A percentile compares a stretch with the other conserved stretches of the same genome.
Conservation (phyloP, 1,140 invertebrate species). For the Musca domestica region DNA sequence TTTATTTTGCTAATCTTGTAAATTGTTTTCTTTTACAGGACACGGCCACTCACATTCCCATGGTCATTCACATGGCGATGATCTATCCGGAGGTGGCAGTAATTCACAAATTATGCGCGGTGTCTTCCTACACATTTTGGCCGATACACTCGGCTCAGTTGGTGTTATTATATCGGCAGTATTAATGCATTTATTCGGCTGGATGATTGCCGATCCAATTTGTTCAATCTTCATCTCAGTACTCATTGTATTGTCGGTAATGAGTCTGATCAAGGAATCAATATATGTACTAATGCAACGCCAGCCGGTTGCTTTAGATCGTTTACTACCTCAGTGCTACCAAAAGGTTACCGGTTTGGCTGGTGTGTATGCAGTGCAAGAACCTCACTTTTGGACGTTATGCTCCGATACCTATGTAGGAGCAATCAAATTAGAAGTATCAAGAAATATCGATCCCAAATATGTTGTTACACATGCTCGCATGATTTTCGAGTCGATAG, state of each 20-base stretch:
- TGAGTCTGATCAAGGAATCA: constrained; percentile 80
- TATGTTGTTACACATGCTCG: constrained; percentile 90
- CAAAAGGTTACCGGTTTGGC: constrained; percentile 87
- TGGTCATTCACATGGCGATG: constrained; percentile 58
- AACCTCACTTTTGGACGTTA: constrained; percentile 96
- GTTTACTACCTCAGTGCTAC: constrained; percentile 82
- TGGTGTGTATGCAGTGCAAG: constrained; percentile 88
- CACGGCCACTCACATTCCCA: constrained; percentile 36
- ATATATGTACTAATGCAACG: constrained; percentile 89
- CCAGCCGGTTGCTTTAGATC: constrained; percentile 79
- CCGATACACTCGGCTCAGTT: constrained; percentile 85
- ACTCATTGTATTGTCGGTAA: constrained; percentile 79
- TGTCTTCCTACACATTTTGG: constrained; percentile 88
- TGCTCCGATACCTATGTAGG: constrained; percentile 92
- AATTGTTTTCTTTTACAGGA: constrained; percentile 16
- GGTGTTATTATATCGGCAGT: constrained; percentile 90
- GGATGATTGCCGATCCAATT: constrained; percentile 95
- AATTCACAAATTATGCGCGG: constrained; percentile 84
- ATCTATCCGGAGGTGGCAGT: constrained; percentile 52
- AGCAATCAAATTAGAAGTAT: constrained; percentile 89
- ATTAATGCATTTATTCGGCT: constrained; percentile 87
- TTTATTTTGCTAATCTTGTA: neutral
- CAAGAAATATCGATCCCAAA: constrained; percentile 83
- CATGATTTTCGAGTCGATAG: constrained; percentile 87
- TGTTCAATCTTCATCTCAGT: constrained; percentile 91